phyloP scores from a whole-genome alignment of 2,888 invertebrate genomes.

The Esperia sulphurella region DNA sequence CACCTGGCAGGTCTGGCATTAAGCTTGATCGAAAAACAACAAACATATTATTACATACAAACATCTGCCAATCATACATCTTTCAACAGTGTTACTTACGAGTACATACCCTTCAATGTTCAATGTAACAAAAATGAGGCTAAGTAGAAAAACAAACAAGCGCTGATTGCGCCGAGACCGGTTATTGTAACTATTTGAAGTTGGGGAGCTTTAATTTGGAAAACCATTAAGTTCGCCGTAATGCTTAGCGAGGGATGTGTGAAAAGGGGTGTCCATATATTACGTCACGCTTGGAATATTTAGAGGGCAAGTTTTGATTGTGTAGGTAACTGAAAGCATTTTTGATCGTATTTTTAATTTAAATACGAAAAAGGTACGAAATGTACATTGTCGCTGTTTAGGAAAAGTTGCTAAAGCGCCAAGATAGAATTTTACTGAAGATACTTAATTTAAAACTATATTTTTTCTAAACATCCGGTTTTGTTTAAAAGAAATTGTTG shows the following conservation, averaged over 20 bases:
- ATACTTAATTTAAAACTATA: too few relatives aligned
- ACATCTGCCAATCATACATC: slow-evolving; percentile 58
- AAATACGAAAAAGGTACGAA: too few relatives aligned
- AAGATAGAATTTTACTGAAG: too few relatives aligned
- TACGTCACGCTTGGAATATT: not conserved
- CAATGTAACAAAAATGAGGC: slow-evolving; percentile 50
- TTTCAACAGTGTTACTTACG: slow-evolving; percentile 24
- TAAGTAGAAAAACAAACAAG: slow-evolving; percentile 69
- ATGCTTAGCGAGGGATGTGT: slow-evolving; percentile 1
- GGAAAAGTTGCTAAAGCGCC: too few relatives aligned
- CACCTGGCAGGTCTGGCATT: slow-evolving; percentile 7
- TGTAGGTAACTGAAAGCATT: too few relatives aligned
- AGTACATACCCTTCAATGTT: slow-evolving; percentile 36
- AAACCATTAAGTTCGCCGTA: slow-evolving; percentile 42
- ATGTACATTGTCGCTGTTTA: too few relatives aligned
- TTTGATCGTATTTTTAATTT: too few relatives aligned
- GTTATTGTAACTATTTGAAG: slow-evolving; percentile 38
- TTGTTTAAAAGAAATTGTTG: too few relatives aligned
- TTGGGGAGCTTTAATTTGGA: slow-evolving; percentile 57
- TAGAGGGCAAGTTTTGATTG: too few relatives aligned
- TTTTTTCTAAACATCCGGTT: too few relatives aligned
- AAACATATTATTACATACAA: slow-evolving; percentile 31
- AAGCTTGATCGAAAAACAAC: slow-evolving; percentile 42
- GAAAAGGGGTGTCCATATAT: slow-evolving; percentile 13
- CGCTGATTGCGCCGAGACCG: slow-evolving; percentile 62